These are phyloP conservation scores for Ornithoptera alexandrae DNA, from an alignment of 2,888 invertebrate genomes.

Conservation along the genomic window DNA sequence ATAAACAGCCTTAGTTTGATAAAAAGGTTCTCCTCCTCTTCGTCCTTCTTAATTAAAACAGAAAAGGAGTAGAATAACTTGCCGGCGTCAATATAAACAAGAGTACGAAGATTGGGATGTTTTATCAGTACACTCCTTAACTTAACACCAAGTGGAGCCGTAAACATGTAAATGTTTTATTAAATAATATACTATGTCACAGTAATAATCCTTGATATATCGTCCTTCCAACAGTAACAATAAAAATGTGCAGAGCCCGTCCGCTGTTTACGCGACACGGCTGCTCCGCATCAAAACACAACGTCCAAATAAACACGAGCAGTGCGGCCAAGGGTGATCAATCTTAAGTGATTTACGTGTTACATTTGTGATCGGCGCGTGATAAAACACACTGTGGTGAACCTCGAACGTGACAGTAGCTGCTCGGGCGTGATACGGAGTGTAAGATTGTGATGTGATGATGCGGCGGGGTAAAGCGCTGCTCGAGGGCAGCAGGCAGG, in stretches of 20 bases:
- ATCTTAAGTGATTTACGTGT: constrained; percentile 32
- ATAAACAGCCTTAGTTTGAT: too few relatives aligned
- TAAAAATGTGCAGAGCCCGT: constrained; percentile 50
- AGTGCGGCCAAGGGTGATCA: constrained; percentile 37
- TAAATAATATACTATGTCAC: constrained; percentile 27
- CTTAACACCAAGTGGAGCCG: too few relatives aligned
- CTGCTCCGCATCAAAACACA: constrained; percentile 37
- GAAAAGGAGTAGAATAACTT: too few relatives aligned
- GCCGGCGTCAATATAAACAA: too few relatives aligned
- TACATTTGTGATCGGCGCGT: constrained; percentile 16
- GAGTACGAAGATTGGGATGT: too few relatives aligned
- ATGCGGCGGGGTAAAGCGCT: constrained; percentile 73
- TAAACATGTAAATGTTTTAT: too few relatives aligned
- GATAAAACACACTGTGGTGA: constrained; percentile 13
- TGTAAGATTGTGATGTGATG: constrained; percentile 59
- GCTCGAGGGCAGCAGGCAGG: constrained; percentile 73
- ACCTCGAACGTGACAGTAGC: constrained; percentile 5
- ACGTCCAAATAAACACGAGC: constrained; percentile 30
- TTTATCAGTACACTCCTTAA: too few relatives aligned
- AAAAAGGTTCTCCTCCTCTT: too few relatives aligned
- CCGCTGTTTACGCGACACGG: constrained; percentile 36
- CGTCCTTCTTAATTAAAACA: too few relatives aligned
- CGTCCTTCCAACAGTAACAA: constrained; percentile 48
- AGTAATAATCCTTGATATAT: constrained; percentile 47
- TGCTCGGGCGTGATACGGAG: not conserved